Evolutionary conservation across 2,797 vertebrate genomes (phyloP).

Genomic region (Rhodeus uyekii): DNA sequence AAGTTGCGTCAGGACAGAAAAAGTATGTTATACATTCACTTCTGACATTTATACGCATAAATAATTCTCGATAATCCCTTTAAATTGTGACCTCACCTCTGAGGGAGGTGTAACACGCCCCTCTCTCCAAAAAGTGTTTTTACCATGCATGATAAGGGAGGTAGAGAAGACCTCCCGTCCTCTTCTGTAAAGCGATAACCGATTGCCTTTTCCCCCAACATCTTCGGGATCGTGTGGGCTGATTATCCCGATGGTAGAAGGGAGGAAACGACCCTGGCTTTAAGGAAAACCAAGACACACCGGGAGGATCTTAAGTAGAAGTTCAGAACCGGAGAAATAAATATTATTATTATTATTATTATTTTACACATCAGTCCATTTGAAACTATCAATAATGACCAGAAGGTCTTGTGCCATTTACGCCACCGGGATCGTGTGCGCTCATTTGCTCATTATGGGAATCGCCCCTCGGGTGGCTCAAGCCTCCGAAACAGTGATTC

Average conservation of each 20-base stretch:
- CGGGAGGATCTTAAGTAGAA: background rate
- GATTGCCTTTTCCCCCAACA: slow-evolving; percentile 61
- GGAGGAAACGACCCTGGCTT: background rate
- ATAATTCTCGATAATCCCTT: slow-evolving; percentile 15
- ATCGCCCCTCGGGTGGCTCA: slow-evolving; percentile 82
- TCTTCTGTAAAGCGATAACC: slow-evolving; percentile 57
- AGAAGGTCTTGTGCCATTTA: slow-evolving; percentile 83
- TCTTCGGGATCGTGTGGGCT: background rate
- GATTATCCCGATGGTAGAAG: background rate
- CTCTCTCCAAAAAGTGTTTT: slow-evolving; percentile 57
- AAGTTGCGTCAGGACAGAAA: background rate
- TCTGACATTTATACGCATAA: background rate
- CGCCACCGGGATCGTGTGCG: slow-evolving; percentile 80
- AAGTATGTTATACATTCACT: background rate
- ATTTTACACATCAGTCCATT: background rate
- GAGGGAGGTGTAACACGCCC: slow-evolving; percentile 53
- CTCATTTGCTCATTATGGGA: slow-evolving; percentile 79
- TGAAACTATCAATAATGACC: slow-evolving; percentile 67
- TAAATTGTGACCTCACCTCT: slow-evolving; percentile 56
- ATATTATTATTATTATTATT: background rate
- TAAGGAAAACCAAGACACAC: background rate
- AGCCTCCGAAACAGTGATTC: slow-evolving; percentile 82
- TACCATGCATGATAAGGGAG: slow-evolving; percentile 62
- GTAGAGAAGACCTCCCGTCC: slow-evolving; percentile 52
- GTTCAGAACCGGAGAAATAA: background rate